These are phyloP conservation scores for Apogon hyalosoma DNA, from an alignment of 2,797 vertebrate genomes.

Conservation along the genomic window DNA sequence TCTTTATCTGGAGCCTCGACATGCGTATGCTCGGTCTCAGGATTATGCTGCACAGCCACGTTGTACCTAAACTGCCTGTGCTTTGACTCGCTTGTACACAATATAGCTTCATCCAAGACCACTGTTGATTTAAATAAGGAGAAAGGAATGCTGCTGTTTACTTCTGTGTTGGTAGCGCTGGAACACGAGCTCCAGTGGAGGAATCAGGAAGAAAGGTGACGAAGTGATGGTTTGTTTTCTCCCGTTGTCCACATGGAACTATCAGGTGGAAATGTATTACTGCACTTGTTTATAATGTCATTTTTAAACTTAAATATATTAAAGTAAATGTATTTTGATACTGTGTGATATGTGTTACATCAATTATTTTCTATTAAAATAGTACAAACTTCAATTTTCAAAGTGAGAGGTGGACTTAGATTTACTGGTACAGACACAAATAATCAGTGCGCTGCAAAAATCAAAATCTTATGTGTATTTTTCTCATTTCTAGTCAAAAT, in stretches of 20 bases:
- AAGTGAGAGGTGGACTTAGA: too few species aligned
- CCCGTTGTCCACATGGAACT: not conserved
- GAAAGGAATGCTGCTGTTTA: constrained; percentile 73
- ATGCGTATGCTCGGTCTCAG: constrained; percentile 24
- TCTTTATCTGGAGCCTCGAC: constrained; percentile 1
- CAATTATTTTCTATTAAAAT: too few species aligned
- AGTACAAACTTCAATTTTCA: too few species aligned
- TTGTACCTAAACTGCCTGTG: constrained; percentile 50
- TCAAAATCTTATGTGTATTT: too few species aligned
- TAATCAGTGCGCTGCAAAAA: too few species aligned
- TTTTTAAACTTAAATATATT: constrained; percentile 46
- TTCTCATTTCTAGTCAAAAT: too few species aligned
- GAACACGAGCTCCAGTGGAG: constrained; percentile 15
- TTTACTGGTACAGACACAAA: too few species aligned
- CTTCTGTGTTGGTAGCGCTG: constrained; percentile 24
- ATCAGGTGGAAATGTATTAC: constrained; percentile 28
- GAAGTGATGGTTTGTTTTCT: not conserved
- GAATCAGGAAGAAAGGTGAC: constrained; percentile 4
- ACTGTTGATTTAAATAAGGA: constrained; percentile 66
- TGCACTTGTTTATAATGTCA: constrained; percentile 35
- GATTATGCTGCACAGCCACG: constrained; percentile 35
- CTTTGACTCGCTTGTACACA: constrained; percentile 69
- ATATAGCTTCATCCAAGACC: constrained; percentile 39
- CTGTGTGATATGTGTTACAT: constrained; percentile 3
- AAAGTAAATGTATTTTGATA: constrained; percentile 34